phyloP scores from a whole-genome alignment of 2,113 vertebrate genomes.

The Cyprinodon tularosa region DNA sequence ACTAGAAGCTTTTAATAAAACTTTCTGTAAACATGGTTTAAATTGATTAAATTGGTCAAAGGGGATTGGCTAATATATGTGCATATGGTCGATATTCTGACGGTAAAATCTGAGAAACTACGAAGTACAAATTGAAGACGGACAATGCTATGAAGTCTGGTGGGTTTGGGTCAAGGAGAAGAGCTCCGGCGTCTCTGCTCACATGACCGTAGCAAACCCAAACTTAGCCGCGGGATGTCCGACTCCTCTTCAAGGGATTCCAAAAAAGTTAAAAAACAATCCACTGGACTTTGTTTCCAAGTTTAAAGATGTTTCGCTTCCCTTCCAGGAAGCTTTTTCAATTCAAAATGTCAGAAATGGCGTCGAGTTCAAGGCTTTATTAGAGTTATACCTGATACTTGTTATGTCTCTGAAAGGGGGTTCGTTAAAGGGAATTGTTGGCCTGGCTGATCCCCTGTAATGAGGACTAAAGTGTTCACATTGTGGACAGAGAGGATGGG shows the following conservation, averaged over 20 bases:
- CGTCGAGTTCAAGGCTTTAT: no score
- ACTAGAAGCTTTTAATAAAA: not conserved
- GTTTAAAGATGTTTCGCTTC: no score
- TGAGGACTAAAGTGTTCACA: no score
- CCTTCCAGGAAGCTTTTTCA: no score
- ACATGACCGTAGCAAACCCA: not conserved
- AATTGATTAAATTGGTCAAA: not conserved
- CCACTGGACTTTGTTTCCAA: not conserved
- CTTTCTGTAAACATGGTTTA: not conserved
- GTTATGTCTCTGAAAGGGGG: no score
- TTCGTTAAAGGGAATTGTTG: no score
- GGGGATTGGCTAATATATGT: not conserved
- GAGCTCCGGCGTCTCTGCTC: not conserved
- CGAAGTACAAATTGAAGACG: not conserved
- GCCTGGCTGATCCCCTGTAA: no score
- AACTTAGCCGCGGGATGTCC: not conserved
- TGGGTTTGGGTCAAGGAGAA: not conserved
- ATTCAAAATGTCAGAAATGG: no score
- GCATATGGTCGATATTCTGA: not conserved
- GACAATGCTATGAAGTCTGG: not conserved
- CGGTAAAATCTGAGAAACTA: not conserved
- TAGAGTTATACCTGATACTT: no score
- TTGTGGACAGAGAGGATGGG: no score
- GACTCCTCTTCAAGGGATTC: not conserved
- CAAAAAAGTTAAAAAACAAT: no score